Conservation (phyloP, 2,113 vertebrate species). For the Daboia siamensis region DNA sequence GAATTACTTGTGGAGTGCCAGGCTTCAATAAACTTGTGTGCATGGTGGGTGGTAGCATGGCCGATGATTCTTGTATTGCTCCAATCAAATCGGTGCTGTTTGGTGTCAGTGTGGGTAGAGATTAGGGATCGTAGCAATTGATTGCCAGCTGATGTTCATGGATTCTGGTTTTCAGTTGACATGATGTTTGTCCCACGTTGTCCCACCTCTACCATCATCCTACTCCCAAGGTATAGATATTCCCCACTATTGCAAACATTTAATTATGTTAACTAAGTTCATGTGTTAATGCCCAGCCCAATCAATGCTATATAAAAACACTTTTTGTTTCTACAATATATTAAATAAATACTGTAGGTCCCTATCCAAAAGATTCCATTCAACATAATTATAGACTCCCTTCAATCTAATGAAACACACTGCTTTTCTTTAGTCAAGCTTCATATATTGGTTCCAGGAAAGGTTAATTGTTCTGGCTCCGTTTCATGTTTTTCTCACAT, state of each 20-base stretch:
- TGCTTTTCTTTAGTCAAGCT: constrained; percentile 19
- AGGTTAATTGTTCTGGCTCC: neutral
- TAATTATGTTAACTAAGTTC: neutral
- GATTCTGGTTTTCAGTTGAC: neutral
- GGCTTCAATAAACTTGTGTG: neutral
- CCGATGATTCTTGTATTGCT: neutral
- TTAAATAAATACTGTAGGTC: neutral
- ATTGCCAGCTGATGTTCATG: neutral
- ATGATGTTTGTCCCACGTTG: neutral
- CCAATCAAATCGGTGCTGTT: neutral
- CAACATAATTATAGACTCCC: neutral
- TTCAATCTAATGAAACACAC: neutral
- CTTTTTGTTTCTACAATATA: neutral
- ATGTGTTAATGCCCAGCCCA: neutral
- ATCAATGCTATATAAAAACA: neutral
- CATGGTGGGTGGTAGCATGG: neutral
- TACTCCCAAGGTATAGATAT: neutral
- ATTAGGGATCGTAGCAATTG: neutral
- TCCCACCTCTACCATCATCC: neutral
- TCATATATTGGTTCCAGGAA: neutral
- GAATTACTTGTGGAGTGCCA: neutral
- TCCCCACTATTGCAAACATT: neutral
- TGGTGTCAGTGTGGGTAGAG: neutral
- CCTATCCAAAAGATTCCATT: neutral
- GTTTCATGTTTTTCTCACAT: constrained; percentile 29